Evolutionary conservation across 2,888 invertebrate genomes (phyloP).

Genomic region (Noctua janthina): DNA sequence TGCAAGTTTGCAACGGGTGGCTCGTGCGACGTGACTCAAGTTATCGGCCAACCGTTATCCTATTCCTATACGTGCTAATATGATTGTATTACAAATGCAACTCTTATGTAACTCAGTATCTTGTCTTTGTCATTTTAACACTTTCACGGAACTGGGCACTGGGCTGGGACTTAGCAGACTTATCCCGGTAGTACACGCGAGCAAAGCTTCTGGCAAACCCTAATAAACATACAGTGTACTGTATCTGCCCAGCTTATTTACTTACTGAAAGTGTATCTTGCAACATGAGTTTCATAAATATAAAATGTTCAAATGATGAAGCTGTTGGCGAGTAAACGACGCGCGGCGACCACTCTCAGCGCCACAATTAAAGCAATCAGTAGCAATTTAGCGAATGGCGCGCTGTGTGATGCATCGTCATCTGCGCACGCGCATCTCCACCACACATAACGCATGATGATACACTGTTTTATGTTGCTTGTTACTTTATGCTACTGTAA

Average conservation of each 20-base stretch:
- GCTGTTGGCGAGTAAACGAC: neutral
- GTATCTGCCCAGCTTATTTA: too few species aligned
- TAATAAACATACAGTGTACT: neutral
- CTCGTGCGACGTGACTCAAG: too few species aligned
- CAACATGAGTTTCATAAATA: neutral
- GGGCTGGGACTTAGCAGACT: neutral
- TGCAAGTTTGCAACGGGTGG: neutral
- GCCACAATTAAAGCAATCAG: constrained; percentile 59
- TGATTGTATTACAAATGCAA: too few species aligned
- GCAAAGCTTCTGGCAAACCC: neutral
- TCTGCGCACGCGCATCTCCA: neutral
- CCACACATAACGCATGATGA: too few species aligned
- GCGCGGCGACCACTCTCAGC: constrained; percentile 31
- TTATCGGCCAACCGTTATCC: neutral
- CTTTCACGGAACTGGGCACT: neutral
- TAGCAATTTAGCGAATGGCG: constrained; percentile 42
- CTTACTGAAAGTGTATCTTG: neutral
- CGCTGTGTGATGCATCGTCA: constrained; percentile 19
- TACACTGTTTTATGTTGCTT: neutral
- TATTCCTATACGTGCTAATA: too few species aligned
- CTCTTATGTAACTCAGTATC: too few species aligned
- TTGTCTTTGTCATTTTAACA: neutral
- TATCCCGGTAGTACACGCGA: neutral
- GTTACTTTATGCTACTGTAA: neutral
- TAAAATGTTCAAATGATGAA: constrained; percentile 1